Evolutionary conservation across 2,113 vertebrate genomes (phyloP).

Genomic region (Spea bombifrons): DNA sequence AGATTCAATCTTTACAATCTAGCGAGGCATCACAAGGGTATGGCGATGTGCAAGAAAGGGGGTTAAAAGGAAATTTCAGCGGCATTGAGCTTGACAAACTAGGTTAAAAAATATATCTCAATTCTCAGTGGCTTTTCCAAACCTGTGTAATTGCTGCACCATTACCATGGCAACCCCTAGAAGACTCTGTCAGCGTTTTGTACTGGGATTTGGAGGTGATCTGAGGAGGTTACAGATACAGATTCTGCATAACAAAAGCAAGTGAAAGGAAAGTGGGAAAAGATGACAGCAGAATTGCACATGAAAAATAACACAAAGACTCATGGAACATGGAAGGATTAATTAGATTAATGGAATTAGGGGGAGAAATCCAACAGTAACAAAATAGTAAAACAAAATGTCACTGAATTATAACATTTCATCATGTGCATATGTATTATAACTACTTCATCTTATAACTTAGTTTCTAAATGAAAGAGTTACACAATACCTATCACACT

Average conservation of each 20-base stretch:
- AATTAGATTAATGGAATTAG: no score
- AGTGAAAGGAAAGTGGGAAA: conserved; percentile 46
- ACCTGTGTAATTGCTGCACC: conserved; percentile 59
- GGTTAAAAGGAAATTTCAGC: conserved; percentile 18
- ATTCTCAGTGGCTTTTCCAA: conserved; percentile 38
- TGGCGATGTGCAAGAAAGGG: conserved; percentile 15
- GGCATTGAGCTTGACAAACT: conserved; percentile 18
- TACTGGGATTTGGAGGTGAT: conserved; percentile 42
- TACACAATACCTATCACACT: no score
- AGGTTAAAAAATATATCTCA: conserved; percentile 32
- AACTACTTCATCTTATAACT: no score
- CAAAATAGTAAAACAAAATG: no score
- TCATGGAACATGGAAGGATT: no score
- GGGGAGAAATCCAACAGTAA: no score
- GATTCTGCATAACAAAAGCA: conserved; percentile 51
- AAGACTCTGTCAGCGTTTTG: conserved; percentile 63
- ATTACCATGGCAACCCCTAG: conserved; percentile 59
- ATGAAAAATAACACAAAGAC: no score
- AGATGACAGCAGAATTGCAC: background rate
- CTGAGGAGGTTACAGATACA: conserved; percentile 19
- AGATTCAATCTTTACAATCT: background rate
- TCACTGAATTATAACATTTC: no score
- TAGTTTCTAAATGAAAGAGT: no score
- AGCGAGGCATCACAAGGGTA: background rate
- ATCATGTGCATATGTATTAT: no score